Conservation (phyloP, 30 jellyfish, hydroid and myxozoan species). For the Aurelia coerulea region DNA sequence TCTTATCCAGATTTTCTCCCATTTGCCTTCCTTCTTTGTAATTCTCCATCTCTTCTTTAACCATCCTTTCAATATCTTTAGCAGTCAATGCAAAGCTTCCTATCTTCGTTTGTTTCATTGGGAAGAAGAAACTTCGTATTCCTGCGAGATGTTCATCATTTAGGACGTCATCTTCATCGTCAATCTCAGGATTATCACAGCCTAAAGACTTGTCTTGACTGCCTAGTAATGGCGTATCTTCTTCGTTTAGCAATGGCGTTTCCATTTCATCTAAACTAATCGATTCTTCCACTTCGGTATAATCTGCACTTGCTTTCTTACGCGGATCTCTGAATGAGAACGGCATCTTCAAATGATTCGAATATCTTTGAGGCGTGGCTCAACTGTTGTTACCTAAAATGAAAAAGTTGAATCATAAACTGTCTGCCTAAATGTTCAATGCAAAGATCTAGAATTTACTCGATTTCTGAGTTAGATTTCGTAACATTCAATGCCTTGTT, state of each 20-base stretch:
- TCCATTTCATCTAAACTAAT: background rate
- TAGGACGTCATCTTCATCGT: background rate
- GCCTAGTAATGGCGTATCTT: conserved; percentile 1
- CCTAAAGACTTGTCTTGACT: background rate
- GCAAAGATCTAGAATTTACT: no score
- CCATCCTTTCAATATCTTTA: conserved; percentile 1
- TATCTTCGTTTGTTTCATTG: background rate
- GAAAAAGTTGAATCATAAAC: no score
- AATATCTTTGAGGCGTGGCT: no score
- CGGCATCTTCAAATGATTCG: background rate
- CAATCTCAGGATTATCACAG: background rate
- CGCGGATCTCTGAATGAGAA: background rate
- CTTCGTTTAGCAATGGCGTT: background rate
- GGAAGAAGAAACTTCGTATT: conserved; percentile 30
- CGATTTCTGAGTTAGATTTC: no score
- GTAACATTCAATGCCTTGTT: no score
- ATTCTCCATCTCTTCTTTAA: conserved; percentile 7
- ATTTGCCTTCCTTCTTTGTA: conserved; percentile 18
- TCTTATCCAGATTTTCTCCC: conserved; percentile 22
- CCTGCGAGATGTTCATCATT: conserved; percentile 36
- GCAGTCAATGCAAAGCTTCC: background rate
- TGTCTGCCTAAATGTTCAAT: no score
- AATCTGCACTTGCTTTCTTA: background rate
- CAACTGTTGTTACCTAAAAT: no score
- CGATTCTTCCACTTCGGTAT: background rate